Evolutionary conservation across 2,113 vertebrate genomes (phyloP).

Genomic region (Leptosomus discolor): DNA sequence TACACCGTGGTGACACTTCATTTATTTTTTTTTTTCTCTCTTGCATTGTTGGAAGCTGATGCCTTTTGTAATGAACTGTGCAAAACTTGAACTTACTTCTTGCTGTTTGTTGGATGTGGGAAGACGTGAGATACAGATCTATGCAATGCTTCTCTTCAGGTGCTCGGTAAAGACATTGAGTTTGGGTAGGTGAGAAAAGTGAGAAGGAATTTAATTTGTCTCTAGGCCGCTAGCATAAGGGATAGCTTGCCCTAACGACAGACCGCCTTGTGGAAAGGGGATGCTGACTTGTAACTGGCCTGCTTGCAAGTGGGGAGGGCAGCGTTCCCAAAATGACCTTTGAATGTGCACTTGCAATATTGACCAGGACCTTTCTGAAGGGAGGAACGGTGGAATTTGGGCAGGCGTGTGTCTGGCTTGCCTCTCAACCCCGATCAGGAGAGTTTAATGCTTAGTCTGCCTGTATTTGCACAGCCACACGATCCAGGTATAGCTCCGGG

Average conservation of each 20-base stretch:
- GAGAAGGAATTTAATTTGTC: not conserved
- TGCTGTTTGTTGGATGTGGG: not conserved
- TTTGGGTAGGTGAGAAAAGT: not conserved
- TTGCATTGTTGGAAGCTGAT: not conserved
- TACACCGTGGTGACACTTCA: not conserved
- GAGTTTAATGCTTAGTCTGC: not conserved
- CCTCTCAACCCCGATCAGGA: not conserved
- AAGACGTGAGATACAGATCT: not conserved
- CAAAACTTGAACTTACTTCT: not conserved
- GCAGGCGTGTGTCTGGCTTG: not conserved
- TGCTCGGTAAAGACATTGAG: not conserved
- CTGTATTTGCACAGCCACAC: not conserved
- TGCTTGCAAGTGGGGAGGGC: not conserved
- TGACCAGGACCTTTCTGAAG: not conserved
- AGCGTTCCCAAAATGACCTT: not conserved
- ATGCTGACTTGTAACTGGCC: not conserved
- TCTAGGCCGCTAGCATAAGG: not conserved
- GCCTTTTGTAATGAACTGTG: not conserved
- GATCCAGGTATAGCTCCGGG: not conserved
- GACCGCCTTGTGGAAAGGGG: not conserved
- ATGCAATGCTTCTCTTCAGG: constrained; percentile 23
- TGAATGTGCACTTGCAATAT: not conserved
- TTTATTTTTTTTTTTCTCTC: not conserved
- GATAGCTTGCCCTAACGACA: not conserved
- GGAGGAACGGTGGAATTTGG: not conserved